Evolutionary conservation across 2,113 vertebrate genomes (phyloP).

Genomic region (Rattus rattus): DNA sequence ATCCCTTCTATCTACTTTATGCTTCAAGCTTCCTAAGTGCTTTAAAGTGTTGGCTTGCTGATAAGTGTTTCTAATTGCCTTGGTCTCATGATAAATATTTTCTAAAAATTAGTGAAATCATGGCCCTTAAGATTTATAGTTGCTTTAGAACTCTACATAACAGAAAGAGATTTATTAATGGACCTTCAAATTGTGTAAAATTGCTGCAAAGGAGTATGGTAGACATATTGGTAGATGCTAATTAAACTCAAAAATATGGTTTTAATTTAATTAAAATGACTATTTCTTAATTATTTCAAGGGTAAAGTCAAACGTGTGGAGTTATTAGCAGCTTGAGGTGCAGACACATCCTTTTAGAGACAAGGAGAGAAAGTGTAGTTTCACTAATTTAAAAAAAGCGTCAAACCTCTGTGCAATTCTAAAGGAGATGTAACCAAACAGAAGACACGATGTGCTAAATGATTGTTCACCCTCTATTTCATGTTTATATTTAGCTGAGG

Average conservation of each 20-base stretch:
- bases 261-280: slow-evolving; percentile 37
- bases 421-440: not conserved
- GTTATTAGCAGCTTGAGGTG: not conserved
- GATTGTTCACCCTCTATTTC: not conserved
- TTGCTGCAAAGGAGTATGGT: not conserved
- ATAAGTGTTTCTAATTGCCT: not conserved
- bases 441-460: not conserved
- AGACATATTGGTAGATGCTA: not conserved
- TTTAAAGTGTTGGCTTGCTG: not conserved
- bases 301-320: not conserved
- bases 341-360: not conserved
- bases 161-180: not conserved
- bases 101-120: not conserved
- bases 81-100: not conserved
- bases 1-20: not conserved
- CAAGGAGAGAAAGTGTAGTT: not conserved
- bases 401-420: not conserved
- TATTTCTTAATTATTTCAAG: slow-evolving; percentile 28
- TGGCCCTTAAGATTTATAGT: not conserved
- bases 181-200: not conserved
- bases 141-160: not conserved
- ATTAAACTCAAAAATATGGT: slow-evolving; percentile 26
- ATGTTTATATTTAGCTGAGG: not conserved
- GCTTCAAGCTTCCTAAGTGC: not conserved
- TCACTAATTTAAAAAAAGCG: not conserved